A percentile compares a stretch with the other conserved stretches of the same genome.
Evolutionary conservation across 2,888 invertebrate genomes (phyloP).

Genomic region (Synanthedon tipuliformis): DNA sequence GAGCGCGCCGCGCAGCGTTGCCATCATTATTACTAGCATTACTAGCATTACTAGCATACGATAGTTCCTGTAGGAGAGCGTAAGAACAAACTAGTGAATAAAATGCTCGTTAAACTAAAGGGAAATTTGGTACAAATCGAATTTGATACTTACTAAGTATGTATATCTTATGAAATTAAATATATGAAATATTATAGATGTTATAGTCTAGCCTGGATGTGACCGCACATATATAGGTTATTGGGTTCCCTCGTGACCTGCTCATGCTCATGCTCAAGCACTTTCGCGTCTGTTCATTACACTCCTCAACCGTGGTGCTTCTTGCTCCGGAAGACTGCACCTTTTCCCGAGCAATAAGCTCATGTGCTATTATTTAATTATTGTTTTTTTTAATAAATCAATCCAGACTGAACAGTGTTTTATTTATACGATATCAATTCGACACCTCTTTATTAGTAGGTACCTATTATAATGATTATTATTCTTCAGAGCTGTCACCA

Average conservation of each 20-base stretch:
- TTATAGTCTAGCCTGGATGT: constrained; percentile 28
- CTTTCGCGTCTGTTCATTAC: constrained; percentile 1
- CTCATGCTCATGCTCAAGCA: constrained; percentile 21
- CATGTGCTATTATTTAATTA: constrained; percentile 49
- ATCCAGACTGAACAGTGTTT: constrained; percentile 48
- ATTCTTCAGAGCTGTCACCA: too few species aligned
- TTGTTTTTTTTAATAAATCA: constrained; percentile 64
- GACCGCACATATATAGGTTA: constrained; percentile 37
- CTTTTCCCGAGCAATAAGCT: constrained; percentile 69
- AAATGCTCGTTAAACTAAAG: constrained; percentile 1
- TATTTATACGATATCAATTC: too few species aligned
- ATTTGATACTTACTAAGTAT: constrained; percentile 34
- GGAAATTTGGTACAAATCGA: constrained; percentile 58
- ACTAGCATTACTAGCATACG: too few species aligned
- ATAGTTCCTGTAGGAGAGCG: constrained; percentile 27
- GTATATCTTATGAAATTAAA: constrained; percentile 12
- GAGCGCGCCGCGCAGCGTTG: constrained; percentile 43
- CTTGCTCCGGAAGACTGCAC: constrained; percentile 66
- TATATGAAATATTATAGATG: background rate
- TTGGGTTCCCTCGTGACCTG: too few species aligned
- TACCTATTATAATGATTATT: too few species aligned
- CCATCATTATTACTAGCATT: constrained; percentile 40
- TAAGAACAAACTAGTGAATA: constrained; percentile 16
- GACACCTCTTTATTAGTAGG: too few species aligned
- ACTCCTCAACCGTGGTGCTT: constrained; percentile 30